Evolutionary conservation across 2,797 vertebrate genomes (phyloP).

Genomic region (Amblyraja radiata): DNA sequence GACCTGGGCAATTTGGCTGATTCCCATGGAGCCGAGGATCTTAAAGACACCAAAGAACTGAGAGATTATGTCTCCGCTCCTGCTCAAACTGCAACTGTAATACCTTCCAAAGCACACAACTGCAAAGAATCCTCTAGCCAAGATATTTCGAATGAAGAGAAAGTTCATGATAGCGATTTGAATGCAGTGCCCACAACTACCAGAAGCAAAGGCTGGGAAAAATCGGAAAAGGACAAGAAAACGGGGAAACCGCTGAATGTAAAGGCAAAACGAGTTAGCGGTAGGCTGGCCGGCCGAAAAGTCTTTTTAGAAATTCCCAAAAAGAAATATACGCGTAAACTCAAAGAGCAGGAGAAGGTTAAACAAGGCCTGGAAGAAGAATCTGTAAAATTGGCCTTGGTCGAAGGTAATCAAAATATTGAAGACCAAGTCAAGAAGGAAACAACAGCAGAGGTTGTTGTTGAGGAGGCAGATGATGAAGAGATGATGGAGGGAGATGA

Average conservation of each 20-base stretch:
- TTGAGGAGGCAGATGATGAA: neutral
- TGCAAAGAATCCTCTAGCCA: neutral
- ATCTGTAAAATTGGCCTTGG: slow-evolving; percentile 6
- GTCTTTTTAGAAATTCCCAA: slow-evolving; percentile 67
- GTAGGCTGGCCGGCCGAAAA: slow-evolving; percentile 62
- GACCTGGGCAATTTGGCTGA: slow-evolving; percentile 65
- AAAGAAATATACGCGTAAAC: slow-evolving; percentile 60
- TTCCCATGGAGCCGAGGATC: slow-evolving; percentile 49
- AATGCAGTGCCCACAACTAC: neutral
- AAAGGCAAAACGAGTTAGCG: slow-evolving; percentile 61
- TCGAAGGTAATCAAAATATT: neutral
- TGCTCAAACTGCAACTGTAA: neutral
- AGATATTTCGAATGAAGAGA: slow-evolving; percentile 5
- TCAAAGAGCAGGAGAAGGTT: slow-evolving; percentile 55
- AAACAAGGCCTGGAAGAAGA: slow-evolving; percentile 40
- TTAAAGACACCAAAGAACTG: neutral
- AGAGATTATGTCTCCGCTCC: neutral
- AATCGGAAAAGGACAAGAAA: slow-evolving; percentile 55
- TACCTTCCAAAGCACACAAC: neutral
- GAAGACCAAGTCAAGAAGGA: slow-evolving; percentile 21
- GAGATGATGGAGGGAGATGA: slow-evolving; percentile 37
- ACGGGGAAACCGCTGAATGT: slow-evolving; percentile 48
- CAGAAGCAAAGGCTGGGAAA: slow-evolving; percentile 45
- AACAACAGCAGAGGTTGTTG: neutral
- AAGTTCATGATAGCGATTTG: neutral